A percentile compares a stretch with the other conserved stretches of the same genome.
phyloP scores from a whole-genome alignment of 1,140 invertebrate genomes.

The Nebria ingens region DNA sequence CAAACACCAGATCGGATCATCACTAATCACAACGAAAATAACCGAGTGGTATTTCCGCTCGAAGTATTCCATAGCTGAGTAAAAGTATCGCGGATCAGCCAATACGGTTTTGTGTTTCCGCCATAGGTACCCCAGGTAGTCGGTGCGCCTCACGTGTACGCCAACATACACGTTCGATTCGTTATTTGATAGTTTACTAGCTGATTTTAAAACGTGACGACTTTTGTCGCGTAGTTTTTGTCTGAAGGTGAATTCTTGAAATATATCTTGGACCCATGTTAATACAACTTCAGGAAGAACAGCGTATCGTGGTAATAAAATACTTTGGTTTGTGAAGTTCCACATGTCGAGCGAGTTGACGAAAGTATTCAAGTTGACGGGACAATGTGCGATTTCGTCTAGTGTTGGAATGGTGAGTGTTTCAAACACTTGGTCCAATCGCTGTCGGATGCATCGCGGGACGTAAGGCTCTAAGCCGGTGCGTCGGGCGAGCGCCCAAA shows the following conservation, averaged over 20 bases:
- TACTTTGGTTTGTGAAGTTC: conserved; percentile 48
- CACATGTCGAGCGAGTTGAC: conserved; percentile 43
- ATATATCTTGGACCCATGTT: conserved; percentile 44
- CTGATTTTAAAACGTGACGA: conserved; percentile 34
- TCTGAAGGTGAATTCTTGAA: conserved; percentile 45
- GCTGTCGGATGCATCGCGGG: conserved; percentile 43
- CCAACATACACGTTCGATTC: conserved; percentile 40
- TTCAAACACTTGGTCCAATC: conserved; percentile 43
- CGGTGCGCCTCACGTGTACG: conserved; percentile 49
- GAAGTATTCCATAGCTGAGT: conserved; percentile 46
- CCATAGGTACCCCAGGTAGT: conserved; percentile 47
- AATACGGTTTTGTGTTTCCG: conserved; percentile 38
- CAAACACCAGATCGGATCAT: conserved; percentile 50
- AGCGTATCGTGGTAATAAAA: conserved; percentile 45
- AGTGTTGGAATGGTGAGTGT: conserved; percentile 45
- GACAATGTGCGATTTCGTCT: conserved; percentile 45
- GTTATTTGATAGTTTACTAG: conserved; percentile 26
- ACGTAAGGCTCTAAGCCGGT: conserved; percentile 48
- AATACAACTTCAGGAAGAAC: conserved; percentile 45
- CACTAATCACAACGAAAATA: conserved; percentile 49
- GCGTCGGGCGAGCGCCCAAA: conserved; percentile 44
- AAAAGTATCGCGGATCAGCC: conserved; percentile 44
- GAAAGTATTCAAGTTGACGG: conserved; percentile 36
- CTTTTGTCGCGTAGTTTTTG: conserved; percentile 37
- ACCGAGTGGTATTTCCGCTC: conserved; percentile 38